Evolutionary conservation across 2,113 vertebrate genomes (phyloP), one percentile per base, ranked within the genome.

Genomic region (Eptesicus fuscus): DNA sequence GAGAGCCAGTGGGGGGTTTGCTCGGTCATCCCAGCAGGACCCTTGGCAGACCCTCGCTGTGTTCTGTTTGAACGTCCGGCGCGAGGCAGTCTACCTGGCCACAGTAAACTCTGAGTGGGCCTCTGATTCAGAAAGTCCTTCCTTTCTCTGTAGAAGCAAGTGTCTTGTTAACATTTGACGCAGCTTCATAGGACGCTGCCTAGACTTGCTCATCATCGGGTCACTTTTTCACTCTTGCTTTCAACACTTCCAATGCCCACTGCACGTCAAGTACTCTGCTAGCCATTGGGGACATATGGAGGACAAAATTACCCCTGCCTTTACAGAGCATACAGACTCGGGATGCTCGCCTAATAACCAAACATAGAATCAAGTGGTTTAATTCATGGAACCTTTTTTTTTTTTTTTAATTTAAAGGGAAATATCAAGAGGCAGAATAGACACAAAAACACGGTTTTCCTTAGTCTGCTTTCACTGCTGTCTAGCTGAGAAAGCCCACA

Each of bases 241-340:
- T 61, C 16, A 17, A 6, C 70, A 70, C 32, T 9, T 37, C 18
- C 51, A 30, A 20, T 42, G 22, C 32, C 56, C 70, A 0, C 90
- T 53, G 2, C 6, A 4, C 44, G 25, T 63, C 28, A 16, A 16
- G 14, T 61, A 14, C 51, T 18, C 4, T 40, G 6, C 14, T 47
- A 56, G 12, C 14, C 13, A 0, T 1, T 22, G 37, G n/a, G 44
- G 0, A 1, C 35, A 22, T 7, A 30, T 2, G 1, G 42, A 59
- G 18, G 61, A 35, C 69, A 88, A 0, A 30, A 1, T 40, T 28
- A 49, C 28, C 65, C 20, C 67, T 12, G 1, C 37, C 67, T 71
- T 89, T 25, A 2, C 11, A 59, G 37, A 37, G 73, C 25, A n/a
- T 7, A 13, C 2, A 61, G 35, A 49, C 14, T n/a, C 40, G 2